Conservation (phyloP, 2,888 invertebrate genomes). For the Noctua janthina region DNA sequence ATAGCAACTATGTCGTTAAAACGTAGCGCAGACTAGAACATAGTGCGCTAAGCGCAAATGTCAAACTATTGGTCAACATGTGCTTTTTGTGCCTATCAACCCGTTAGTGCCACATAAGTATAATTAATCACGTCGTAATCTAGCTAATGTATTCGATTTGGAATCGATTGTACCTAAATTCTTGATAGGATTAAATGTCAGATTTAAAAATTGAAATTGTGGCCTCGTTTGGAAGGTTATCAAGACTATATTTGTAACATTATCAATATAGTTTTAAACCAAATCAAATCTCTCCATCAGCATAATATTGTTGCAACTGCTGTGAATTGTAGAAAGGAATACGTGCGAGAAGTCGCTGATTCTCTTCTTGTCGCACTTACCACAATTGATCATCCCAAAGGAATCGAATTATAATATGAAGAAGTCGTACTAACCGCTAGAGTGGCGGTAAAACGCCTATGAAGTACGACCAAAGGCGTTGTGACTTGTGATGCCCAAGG, state of each 20-base stretch:
- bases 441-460: too few relatives aligned
- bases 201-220: conserved; percentile 46
- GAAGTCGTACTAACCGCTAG: background rate
- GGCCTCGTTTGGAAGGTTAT: conserved; percentile 45
- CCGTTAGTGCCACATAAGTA: conserved; percentile 36
- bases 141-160: conserved; percentile 53
- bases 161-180: conserved; percentile 53
- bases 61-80: conserved; percentile 56
- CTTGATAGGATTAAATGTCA: conserved; percentile 52
- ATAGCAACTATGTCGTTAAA: conserved; percentile 62
- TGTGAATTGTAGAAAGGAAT: background rate
- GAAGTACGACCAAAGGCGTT: background rate
- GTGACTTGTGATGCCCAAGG: too few relatives aligned
- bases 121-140: conserved; percentile 44
- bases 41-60: conserved; percentile 52
- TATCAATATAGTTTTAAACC: background rate
- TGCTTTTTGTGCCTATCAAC: conserved; percentile 53
- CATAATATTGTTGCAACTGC: background rate
- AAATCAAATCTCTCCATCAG: background rate
- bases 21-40: conserved; percentile 46
- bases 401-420: background rate
- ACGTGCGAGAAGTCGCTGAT: background rate
- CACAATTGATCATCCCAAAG: background rate
- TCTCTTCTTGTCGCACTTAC: background rate
- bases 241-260: conserved; percentile 7